phyloP scores from a whole-genome alignment of 2,113 vertebrate genomes.

The Grammomys dolichurus region DNA sequence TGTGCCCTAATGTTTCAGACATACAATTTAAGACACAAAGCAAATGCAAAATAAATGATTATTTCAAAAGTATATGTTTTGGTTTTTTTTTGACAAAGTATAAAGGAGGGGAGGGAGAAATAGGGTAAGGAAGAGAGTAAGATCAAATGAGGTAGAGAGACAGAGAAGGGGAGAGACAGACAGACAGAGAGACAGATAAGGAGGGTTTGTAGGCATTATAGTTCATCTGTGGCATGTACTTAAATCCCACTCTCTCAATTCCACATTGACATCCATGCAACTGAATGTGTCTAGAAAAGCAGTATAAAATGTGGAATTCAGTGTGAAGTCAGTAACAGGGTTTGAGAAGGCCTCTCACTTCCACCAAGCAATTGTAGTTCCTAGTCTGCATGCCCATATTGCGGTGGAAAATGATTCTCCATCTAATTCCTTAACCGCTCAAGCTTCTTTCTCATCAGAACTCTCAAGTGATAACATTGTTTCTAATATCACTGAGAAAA shows the following conservation, averaged over 20 bases:
- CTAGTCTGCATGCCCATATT: background rate
- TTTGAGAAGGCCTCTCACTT: background rate
- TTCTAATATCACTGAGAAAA: background rate
- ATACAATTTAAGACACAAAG: background rate
- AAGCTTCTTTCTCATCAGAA: background rate
- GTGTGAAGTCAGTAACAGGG: background rate
- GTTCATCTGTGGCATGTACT: background rate
- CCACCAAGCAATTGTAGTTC: background rate
- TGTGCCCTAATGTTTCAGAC: background rate
- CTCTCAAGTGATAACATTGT: background rate
- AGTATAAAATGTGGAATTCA: background rate
- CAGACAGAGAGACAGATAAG: background rate
- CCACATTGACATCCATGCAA: fast-evolving
- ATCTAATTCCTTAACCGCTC: background rate
- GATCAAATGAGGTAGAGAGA: background rate
- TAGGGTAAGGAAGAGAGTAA: background rate
- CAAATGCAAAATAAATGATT: background rate
- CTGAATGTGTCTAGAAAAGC: background rate
- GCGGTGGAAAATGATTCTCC: background rate
- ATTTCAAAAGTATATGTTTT: background rate
- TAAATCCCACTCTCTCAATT: background rate
- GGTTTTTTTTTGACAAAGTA: background rate
- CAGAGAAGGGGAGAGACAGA: background rate
- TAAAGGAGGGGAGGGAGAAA: background rate
- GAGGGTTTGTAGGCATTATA: background rate